phyloP scores from a whole-genome alignment of 1,140 invertebrate genomes.

The Sitophilus oryzae region DNA sequence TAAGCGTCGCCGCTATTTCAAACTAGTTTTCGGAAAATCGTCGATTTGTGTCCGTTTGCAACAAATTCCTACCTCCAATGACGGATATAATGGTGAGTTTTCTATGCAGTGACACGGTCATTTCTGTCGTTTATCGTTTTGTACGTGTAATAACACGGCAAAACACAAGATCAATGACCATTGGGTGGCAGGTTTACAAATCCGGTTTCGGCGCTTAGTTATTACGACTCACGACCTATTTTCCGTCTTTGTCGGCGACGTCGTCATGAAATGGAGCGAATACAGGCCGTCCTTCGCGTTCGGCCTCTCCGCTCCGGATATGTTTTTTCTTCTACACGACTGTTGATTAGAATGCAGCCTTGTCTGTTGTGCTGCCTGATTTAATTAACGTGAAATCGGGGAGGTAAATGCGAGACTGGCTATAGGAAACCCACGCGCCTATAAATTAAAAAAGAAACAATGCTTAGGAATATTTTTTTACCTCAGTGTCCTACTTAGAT shows the following conservation, averaged over 20 bases:
- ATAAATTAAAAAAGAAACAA: too few relatives aligned
- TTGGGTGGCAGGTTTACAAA: constrained; percentile 16
- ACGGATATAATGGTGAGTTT: constrained; percentile 9
- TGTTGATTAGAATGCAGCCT: constrained; percentile 11
- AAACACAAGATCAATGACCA: constrained; percentile 21
- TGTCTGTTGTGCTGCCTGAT: not conserved
- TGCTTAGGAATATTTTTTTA: too few relatives aligned
- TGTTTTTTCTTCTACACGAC: constrained; percentile 5
- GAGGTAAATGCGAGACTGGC: too few relatives aligned
- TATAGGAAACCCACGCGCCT: too few relatives aligned
- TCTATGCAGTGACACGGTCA: not conserved
- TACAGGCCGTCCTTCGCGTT: not conserved
- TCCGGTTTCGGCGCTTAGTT: not conserved
- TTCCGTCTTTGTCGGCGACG: constrained; percentile 5
- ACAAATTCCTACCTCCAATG: not conserved
- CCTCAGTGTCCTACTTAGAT: too few relatives aligned
- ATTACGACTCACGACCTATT: constrained; percentile 12
- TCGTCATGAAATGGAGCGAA: constrained; percentile 2
- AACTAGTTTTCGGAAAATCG: not conserved
- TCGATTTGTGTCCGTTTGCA: not conserved
- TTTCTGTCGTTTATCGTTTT: not conserved
- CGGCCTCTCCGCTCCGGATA: not conserved
- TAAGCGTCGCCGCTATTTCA: too few relatives aligned
- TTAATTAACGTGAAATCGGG: not conserved
- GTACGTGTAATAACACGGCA: not conserved